A percentile compares a stretch with the other conserved stretches of the same genome.
Conservation (phyloP, 2,888 invertebrate genomes). For the Drosophila percnosoma region DNA sequence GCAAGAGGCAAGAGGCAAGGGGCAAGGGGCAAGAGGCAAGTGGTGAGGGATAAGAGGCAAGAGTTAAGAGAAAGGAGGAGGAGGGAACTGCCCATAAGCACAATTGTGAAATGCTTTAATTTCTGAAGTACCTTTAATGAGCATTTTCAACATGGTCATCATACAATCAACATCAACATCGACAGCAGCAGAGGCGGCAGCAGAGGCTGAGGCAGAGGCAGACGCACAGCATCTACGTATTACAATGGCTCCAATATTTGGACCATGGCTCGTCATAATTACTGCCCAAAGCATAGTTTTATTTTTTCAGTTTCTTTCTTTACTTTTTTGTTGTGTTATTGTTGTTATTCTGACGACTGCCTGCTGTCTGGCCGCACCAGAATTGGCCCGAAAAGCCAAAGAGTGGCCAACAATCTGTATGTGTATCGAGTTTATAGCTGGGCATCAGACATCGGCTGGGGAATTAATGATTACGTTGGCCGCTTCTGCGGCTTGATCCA, state of each 20-base stretch:
- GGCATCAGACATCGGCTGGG: slow-evolving; percentile 65
- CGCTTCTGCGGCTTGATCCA: slow-evolving; percentile 72
- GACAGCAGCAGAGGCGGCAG: slow-evolving; percentile 30
- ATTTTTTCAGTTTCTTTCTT: slow-evolving; percentile 8
- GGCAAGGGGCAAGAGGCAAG: neutral
- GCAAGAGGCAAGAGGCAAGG: neutral
- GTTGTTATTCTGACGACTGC: slow-evolving; percentile 33
- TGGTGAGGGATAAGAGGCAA: neutral
- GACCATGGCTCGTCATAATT: slow-evolving; percentile 75
- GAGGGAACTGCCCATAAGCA: slow-evolving; percentile 61
- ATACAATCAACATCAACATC: slow-evolving; percentile 64
- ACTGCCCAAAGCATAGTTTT: slow-evolving; percentile 64
- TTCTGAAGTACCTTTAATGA: slow-evolving; percentile 81
- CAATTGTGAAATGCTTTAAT: slow-evolving; percentile 81
- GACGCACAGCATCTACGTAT: slow-evolving; percentile 42
- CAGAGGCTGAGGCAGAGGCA: slow-evolving; percentile 6
- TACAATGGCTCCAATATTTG: slow-evolving; percentile 74
- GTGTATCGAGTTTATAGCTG: slow-evolving; percentile 62
- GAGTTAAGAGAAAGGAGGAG: neutral
- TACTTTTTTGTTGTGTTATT: slow-evolving; percentile 1
- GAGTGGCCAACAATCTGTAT: slow-evolving; percentile 63
- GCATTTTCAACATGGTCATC: slow-evolving; percentile 82
- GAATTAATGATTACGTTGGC: slow-evolving; percentile 75
- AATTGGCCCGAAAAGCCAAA: slow-evolving; percentile 31
- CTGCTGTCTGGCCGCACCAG: slow-evolving; percentile 25